Conservation (phyloP, 1,140 invertebrate genomes). For the Pseudomyrmex cubaensis region DNA sequence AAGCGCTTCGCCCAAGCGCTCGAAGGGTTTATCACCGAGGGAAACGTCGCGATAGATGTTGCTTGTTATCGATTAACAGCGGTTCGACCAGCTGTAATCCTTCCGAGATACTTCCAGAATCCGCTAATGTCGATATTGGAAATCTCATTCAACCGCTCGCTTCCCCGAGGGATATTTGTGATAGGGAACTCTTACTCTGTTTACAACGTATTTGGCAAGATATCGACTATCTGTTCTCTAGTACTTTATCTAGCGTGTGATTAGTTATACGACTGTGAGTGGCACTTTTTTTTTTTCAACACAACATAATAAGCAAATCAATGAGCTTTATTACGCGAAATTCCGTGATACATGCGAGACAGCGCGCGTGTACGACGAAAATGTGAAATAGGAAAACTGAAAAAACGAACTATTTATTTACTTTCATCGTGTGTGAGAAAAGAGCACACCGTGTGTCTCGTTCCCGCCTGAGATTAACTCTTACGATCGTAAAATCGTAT, state of each 20-base stretch:
- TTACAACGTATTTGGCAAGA: conserved; percentile 1
- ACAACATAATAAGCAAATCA: neutral
- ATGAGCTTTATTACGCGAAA: conserved; percentile 20
- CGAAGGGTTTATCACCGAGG: conserved; percentile 70
- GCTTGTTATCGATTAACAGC: conserved; percentile 72
- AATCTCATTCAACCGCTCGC: conserved; percentile 51
- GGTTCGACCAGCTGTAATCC: conserved; percentile 69
- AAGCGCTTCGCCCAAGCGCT: conserved; percentile 58
- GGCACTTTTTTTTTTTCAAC: neutral
- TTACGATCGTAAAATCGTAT: conserved; percentile 75
- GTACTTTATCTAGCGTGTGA: conserved; percentile 15
- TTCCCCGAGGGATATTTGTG: conserved; percentile 2
- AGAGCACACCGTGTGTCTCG: conserved; percentile 20
- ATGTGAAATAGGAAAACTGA: neutral
- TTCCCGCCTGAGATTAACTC: conserved; percentile 47
- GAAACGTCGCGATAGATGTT: conserved; percentile 72
- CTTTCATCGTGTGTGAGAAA: conserved; percentile 33
- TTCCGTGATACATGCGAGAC: conserved; percentile 26
- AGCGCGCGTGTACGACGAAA: neutral
- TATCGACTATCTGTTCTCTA: neutral
- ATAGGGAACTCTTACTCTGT: neutral
- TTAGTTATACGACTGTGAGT: conserved; percentile 12
- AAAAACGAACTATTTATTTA: conserved; percentile 59
- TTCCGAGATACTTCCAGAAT: conserved; percentile 69
- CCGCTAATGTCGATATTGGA: conserved; percentile 66